A percentile compares a stretch with the other conserved stretches of the same genome.
Evolutionary conservation across 2,888 invertebrate species (phyloP).

Genomic region (Amblyjoppa fuscipennis): DNA sequence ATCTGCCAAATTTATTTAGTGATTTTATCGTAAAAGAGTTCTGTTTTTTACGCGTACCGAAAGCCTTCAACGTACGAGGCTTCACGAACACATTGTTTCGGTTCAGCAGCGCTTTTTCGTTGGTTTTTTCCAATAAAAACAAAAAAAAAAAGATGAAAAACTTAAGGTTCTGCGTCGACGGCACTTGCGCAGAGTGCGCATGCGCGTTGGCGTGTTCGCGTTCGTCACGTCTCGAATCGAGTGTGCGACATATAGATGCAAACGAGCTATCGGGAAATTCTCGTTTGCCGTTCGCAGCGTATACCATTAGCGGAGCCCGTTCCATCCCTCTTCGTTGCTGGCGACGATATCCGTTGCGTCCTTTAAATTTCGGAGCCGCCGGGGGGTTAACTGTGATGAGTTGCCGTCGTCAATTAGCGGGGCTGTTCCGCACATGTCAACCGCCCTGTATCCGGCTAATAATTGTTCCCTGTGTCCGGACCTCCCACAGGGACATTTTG

Average conservation of each 20-base stretch:
- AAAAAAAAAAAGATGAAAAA: too few relatives aligned
- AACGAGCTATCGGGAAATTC: slow-evolving; percentile 10
- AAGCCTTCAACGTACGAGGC: background rate
- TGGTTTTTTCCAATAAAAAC: background rate
- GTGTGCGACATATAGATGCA: slow-evolving; percentile 18
- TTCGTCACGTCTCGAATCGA: background rate
- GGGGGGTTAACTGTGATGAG: slow-evolving; percentile 26
- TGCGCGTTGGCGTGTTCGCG: background rate
- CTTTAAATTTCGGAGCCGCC: slow-evolving; percentile 38
- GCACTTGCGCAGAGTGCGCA: background rate
- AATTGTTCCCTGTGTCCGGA: background rate
- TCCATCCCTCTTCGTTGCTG: background rate
- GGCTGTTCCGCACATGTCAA: slow-evolving; percentile 10
- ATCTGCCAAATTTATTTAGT: slow-evolving; percentile 18
- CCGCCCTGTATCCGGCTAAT: background rate
- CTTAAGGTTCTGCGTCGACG: background rate
- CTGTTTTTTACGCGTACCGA: background rate
- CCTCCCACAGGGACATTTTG: slow-evolving; percentile 28
- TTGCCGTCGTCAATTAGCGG: slow-evolving; percentile 35
- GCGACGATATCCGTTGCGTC: slow-evolving; percentile 1
- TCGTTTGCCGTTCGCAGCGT: slow-evolving; percentile 4
- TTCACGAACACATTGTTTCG: background rate
- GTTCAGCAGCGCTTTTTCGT: background rate
- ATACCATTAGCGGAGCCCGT: background rate
- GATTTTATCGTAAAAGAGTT: background rate